Evolutionary conservation across 2,888 invertebrate genomes (phyloP).

Genomic region (Aleiodes testaceus): DNA sequence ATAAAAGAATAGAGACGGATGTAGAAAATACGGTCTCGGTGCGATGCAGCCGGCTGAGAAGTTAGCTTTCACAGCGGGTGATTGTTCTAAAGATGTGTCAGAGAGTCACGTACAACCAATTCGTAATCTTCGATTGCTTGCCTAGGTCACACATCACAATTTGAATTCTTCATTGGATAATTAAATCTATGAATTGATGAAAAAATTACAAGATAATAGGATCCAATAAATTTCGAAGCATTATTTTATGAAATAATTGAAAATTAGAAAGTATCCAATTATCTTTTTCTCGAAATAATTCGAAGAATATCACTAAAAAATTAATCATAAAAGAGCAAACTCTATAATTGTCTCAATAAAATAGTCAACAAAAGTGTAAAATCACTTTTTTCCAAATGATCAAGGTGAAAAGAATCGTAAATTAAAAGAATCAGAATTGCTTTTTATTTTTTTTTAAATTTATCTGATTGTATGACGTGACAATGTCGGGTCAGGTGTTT

Average conservation of each 20-base stretch:
- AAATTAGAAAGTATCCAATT: neutral
- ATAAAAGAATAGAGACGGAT: constrained; percentile 7
- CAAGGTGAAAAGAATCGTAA: too few species aligned
- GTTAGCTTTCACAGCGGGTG: constrained; percentile 62
- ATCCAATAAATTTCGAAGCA: too few species aligned
- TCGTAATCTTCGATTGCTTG: constrained; percentile 57
- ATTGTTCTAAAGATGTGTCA: constrained; percentile 57
- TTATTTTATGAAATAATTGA: too few species aligned
- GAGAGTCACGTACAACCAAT: constrained; percentile 60
- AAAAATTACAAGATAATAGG: too few species aligned
- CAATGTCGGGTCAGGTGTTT: constrained; percentile 30
- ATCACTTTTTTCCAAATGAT: too few species aligned
- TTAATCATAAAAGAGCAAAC: neutral
- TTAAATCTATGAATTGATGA: too few species aligned
- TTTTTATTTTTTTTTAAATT: neutral
- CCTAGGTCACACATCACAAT: constrained; percentile 44
- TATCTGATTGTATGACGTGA: neutral
- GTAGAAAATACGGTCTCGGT: constrained; percentile 37
- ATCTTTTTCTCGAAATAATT: neutral
- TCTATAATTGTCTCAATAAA: neutral
- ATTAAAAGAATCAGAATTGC: neutral
- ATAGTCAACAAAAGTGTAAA: too few species aligned
- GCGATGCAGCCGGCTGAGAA: constrained; percentile 33
- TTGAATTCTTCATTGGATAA: neutral
- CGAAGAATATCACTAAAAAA: neutral